Conservation (phyloP, 2,797 vertebrate species). For the Passerculus sandwichensis region DNA sequence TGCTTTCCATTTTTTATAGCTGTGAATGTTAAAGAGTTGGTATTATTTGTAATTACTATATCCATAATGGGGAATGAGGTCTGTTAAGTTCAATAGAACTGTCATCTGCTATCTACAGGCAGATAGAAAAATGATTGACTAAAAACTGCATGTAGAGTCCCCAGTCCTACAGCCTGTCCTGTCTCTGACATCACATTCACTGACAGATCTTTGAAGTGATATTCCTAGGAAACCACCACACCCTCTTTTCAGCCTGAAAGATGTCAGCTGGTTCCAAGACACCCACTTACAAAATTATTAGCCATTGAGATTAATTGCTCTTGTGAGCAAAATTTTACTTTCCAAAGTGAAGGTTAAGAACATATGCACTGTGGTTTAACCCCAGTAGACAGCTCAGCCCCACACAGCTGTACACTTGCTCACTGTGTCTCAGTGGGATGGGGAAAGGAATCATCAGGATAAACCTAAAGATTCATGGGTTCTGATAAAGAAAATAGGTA, state of each 20-base stretch:
- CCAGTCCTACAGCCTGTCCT: neutral
- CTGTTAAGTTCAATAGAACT: neutral
- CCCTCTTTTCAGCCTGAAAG: neutral
- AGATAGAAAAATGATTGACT: neutral
- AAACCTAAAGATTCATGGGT: neutral
- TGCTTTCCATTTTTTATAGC: neutral
- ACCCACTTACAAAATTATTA: neutral
- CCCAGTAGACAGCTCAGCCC: neutral
- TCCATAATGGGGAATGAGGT: neutral
- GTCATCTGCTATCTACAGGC: neutral
- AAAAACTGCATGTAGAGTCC: neutral
- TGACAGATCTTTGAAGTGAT: neutral
- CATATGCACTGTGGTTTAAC: neutral
- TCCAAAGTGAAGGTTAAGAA: neutral
- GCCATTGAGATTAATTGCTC: neutral
- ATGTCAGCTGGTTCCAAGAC: neutral
- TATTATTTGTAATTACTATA: neutral
- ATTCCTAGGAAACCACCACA: neutral
- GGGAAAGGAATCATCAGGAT: neutral
- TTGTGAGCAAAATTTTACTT: neutral
- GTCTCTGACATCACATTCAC: neutral
- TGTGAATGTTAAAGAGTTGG: neutral
- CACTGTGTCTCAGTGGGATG: neutral
- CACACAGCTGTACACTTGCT: fast-evolving
- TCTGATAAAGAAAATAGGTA: neutral